Conservation (phyloP, 2,888 invertebrate genomes). For the Scaptomyza parva region DNA sequence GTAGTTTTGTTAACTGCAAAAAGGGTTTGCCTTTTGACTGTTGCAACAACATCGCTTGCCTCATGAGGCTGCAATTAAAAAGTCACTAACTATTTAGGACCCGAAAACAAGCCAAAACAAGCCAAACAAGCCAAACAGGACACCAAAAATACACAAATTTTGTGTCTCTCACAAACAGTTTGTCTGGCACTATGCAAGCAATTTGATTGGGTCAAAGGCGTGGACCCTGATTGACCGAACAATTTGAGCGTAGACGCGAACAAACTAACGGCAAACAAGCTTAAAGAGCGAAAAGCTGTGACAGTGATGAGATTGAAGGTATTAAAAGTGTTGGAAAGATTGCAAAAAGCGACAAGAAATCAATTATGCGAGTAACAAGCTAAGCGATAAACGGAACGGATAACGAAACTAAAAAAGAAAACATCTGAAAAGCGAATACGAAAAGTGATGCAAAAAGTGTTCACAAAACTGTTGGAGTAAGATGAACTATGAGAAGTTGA, state of each 20-base stretch:
- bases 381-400: background rate
- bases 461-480: background rate
- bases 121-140: slow-evolving; percentile 30
- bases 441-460: background rate
- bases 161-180: slow-evolving; percentile 24
- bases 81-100: slow-evolving; percentile 49
- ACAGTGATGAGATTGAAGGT: slow-evolving; percentile 6
- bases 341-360: background rate
- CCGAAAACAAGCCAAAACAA: too few species aligned
- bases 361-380: background rate
- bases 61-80: slow-evolving; percentile 61
- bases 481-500: background rate
- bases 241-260: too few species aligned
- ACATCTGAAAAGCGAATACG: background rate
- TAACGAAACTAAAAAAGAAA: background rate
- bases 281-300: background rate
- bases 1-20: slow-evolving; percentile 21
- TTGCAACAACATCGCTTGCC: slow-evolving; percentile 44
- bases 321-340: slow-evolving; percentile 10
- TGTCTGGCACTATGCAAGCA: slow-evolving; percentile 17
- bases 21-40: slow-evolving; percentile 13
- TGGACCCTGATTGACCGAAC: background rate
- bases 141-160: slow-evolving; percentile 31
- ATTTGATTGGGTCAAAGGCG: slow-evolving; percentile 7
- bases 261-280: background rate